Evolutionary conservation across 2,888 invertebrate species (phyloP), one percentile per base, ranked within the genome.

Genomic region (Melieria omissa): DNA sequence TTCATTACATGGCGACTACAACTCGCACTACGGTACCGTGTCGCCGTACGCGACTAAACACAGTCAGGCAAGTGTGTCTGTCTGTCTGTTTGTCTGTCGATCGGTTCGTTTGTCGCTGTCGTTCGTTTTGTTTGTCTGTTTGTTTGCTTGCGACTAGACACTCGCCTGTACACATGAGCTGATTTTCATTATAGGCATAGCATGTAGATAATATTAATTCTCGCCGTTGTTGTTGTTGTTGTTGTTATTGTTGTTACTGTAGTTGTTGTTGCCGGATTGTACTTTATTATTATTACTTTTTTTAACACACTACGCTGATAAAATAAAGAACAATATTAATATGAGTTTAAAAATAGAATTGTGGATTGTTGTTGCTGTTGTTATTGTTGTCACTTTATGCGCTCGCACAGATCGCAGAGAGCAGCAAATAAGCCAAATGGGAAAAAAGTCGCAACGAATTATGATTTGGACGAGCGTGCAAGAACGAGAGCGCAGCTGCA

Each of bases 291-390:
- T 67, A 60, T 60, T 49, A 58, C 42, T 29, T 49, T 57, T 60
- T 67, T 58, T 42, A 61, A 52, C 60, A 67, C 67, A 67, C 55
- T 46, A 69, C 55, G 82, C 82, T 82, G 82, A 82, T 82, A 82
- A 82, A 82, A 83, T 83, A 82, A 83, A 82, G 81, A 82, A 82
- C 79, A 82, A 82, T 82, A 80, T 82, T 82, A 82, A 83, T 80
- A 82, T 80, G 82, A 80, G 82, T 82, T 80, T 82, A 82, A 81
- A 82, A 82, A 82, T 82, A 82, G 82, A 82, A 77, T 78, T 80
- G 49, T 73, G 70, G 65, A 73, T 70, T 73, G 71, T 71, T 61
- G 71, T 55, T 65, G 16, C 9, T 45, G 45, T 54, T 29, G 41
- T 44, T 49, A 41, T 63, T 47, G 54, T 55, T 54, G 65, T 29